Conservation (phyloP, 1,140 invertebrate species). For the Octopus sinensis region DNA sequence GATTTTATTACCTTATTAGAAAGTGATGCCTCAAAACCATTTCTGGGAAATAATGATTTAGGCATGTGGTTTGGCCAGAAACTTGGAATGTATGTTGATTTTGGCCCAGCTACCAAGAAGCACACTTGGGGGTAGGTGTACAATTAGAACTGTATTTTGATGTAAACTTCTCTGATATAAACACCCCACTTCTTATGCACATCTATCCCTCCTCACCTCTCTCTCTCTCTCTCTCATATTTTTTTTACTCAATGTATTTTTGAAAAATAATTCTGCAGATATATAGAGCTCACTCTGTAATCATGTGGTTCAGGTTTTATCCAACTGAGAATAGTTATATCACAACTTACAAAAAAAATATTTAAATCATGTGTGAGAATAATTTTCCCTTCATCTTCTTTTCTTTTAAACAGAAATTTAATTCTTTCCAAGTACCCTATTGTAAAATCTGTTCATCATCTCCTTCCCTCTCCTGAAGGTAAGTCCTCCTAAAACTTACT, state of each 20-base stretch:
- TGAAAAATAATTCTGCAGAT: background rate
- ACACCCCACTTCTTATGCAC: too few relatives aligned
- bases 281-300: too few relatives aligned
- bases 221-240: background rate
- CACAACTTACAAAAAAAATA: too few relatives aligned
- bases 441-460: constrained; percentile 54
- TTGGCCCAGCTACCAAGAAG: constrained; percentile 56
- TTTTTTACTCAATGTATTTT: constrained; percentile 12
- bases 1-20: constrained; percentile 57
- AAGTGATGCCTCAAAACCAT: constrained; percentile 58
- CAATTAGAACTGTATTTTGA: too few relatives aligned
- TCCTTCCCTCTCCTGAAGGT: constrained; percentile 57
- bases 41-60: constrained; percentile 58
- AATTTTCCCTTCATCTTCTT: constrained; percentile 10
- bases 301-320: too few relatives aligned
- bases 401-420: constrained; percentile 44
- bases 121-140: constrained; percentile 56
- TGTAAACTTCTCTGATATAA: too few relatives aligned
- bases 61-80: constrained; percentile 55
- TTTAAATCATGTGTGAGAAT: too few relatives aligned
- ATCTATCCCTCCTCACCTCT: too few relatives aligned
- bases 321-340: too few relatives aligned
- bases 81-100: constrained; percentile 57
- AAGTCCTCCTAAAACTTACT: constrained; percentile 18
- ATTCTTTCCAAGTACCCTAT: constrained; percentile 58